A percentile compares a stretch with the other conserved stretches of the same genome.
Conservation (phyloP, 2,888 invertebrate species). For the Drosophila paucipuncta region DNA sequence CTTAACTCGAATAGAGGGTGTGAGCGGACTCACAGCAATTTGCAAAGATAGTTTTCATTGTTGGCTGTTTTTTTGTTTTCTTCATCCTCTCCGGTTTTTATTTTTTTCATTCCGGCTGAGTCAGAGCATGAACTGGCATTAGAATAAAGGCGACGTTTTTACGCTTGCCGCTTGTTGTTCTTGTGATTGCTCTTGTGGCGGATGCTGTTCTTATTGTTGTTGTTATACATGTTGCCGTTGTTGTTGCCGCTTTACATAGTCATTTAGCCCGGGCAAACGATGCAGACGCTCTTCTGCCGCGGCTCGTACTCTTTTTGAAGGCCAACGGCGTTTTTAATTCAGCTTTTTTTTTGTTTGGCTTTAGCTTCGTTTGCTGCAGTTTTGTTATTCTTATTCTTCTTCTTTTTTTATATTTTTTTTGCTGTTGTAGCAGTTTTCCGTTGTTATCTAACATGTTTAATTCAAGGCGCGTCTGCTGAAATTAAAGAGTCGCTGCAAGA, state of each 20-base stretch:
- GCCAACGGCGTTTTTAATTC: constrained; percentile 71
- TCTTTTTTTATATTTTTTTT: not conserved
- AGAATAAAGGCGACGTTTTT: constrained; percentile 77
- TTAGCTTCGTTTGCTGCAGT: constrained; percentile 50
- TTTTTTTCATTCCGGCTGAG: constrained; percentile 39
- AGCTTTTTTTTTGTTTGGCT: constrained; percentile 28
- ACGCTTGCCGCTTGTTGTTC: constrained; percentile 52
- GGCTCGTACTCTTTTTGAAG: constrained; percentile 57
- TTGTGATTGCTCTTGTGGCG: constrained; percentile 43
- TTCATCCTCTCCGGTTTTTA: constrained; percentile 11
- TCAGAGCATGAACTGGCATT: constrained; percentile 71
- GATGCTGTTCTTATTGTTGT: constrained; percentile 10
- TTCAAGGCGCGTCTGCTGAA: constrained; percentile 74
- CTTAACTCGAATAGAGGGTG: not conserved
- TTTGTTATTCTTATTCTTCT: constrained; percentile 7
- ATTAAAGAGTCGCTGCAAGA: constrained; percentile 63
- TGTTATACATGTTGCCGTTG: constrained; percentile 1
- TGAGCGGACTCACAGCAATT: constrained; percentile 2
- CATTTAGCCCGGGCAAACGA: constrained; percentile 71
- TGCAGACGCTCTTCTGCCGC: constrained; percentile 54
- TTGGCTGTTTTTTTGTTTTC: constrained; percentile 12
- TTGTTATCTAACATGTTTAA: constrained; percentile 80
- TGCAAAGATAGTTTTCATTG: constrained; percentile 21
- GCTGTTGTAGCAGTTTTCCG: constrained; percentile 14
- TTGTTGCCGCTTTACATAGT: constrained; percentile 62